Percentiles rank a stretch among this genome's conserved stretches.
These are phyloP conservation scores for Astropecten irregularis DNA, from an alignment of 53 echinoderm and acorn worm species.

Conservation along the genomic window DNA sequence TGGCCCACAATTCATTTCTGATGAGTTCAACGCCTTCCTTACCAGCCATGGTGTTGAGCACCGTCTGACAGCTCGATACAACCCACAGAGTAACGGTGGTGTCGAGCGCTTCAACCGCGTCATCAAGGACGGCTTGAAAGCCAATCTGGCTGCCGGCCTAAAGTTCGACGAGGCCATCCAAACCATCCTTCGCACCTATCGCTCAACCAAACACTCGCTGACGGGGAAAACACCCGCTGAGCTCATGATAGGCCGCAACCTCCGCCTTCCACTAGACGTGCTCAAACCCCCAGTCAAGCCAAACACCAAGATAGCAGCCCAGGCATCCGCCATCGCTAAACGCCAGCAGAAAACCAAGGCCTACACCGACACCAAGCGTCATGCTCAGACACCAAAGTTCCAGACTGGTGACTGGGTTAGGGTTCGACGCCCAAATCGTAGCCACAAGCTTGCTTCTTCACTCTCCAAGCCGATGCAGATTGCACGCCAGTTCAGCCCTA, in stretches of 20 bases:
- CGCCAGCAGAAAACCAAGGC: not conserved
- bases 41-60: slow-evolving; percentile 33
- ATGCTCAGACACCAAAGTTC: not conserved
- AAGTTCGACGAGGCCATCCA: slow-evolving; percentile 46
- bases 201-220: slow-evolving; percentile 26
- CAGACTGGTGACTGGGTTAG: slow-evolving; percentile 61
- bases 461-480: slow-evolving; percentile 58
- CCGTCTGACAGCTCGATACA: slow-evolving; percentile 55
- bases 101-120: slow-evolving; percentile 49
- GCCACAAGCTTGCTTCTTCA: slow-evolving; percentile 55
- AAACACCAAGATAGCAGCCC: not conserved
- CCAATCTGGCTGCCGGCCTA: slow-evolving; percentile 44
- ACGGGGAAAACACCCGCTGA: slow-evolving; percentile 65
- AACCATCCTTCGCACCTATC: slow-evolving; percentile 45
- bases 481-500: slow-evolving; percentile 16
- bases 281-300: slow-evolving; percentile 23
- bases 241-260: slow-evolving; percentile 57
- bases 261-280: slow-evolving; percentile 33
- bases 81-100: slow-evolving; percentile 61
- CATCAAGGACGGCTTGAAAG: slow-evolving; percentile 63
- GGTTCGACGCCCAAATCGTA: slow-evolving; percentile 23
- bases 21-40: slow-evolving; percentile 51
- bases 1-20: slow-evolving; percentile 51
- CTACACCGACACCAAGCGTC: slow-evolving; percentile 24
- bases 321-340: slow-evolving; percentile 28